These are phyloP conservation scores for Gadus macrocephalus DNA, from an alignment of 2,113 vertebrate species.

Conservation along the genomic window DNA sequence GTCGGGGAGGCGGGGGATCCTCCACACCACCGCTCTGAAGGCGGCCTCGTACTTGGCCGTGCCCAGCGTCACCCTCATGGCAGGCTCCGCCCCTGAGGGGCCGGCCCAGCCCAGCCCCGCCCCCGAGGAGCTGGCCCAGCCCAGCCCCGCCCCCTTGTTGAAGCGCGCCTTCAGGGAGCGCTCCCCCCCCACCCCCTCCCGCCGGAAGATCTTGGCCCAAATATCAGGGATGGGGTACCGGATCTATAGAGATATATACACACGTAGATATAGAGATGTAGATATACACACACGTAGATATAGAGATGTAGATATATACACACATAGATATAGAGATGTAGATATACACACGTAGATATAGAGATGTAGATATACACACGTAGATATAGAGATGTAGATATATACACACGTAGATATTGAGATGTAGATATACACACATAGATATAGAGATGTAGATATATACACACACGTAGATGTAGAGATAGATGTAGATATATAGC, in stretches of 20 bases:
- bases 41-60: conserved; percentile 88
- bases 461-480: too few relatives aligned
- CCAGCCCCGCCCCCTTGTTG: conserved; percentile 79
- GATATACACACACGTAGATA: too few relatives aligned
- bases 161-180: conserved; percentile 87
- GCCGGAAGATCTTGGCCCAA: conserved; percentile 88
- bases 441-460: too few relatives aligned
- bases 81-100: conserved; percentile 82
- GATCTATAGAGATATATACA: conserved; percentile 34
- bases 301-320: too few relatives aligned
- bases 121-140: conserved; percentile 58
- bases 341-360: too few relatives aligned
- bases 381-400: too few relatives aligned
- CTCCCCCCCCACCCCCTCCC: conserved; percentile 81
- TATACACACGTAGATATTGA: too few relatives aligned
- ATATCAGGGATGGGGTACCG: conserved; percentile 80
- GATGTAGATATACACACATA: too few relatives aligned
- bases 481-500: too few relatives aligned
- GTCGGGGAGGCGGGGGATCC: conserved; percentile 83
- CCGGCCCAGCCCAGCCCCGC: conserved; percentile 77
- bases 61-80: conserved; percentile 88
- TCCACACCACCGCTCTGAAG: conserved; percentile 87
- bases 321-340: too few relatives aligned
- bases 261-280: too few relatives aligned
- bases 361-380: too few relatives aligned